Percentiles rank a stretch among this genome's conserved stretches.
phyloP scores from a whole-genome alignment of 64 coral and sea anemone species.

The Dendrophyllia cribrosa region DNA sequence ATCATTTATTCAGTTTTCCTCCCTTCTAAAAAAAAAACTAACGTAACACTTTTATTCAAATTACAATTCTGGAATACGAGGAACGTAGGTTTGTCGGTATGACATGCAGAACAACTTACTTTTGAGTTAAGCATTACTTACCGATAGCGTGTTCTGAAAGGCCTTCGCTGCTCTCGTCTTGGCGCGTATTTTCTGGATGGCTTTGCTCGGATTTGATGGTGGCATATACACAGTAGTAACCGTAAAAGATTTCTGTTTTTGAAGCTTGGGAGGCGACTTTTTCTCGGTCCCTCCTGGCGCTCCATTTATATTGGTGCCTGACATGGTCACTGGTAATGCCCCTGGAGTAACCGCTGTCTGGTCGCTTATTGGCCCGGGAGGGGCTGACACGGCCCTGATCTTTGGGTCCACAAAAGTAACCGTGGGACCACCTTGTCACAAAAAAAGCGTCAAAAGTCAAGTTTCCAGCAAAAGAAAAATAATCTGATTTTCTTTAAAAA shows the following conservation, averaged over 20 bases:
- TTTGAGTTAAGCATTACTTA: conserved; percentile 6
- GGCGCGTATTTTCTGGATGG: conserved; percentile 84
- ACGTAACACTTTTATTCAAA: too few relatives aligned
- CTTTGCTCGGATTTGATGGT: conserved; percentile 76
- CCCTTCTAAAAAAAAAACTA: too few relatives aligned
- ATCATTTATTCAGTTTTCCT: too few relatives aligned
- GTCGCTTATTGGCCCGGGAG: conserved; percentile 13
- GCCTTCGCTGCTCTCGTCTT: conserved; percentile 83
- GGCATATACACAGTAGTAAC: conserved; percentile 83
- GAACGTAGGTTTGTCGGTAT: too few relatives aligned
- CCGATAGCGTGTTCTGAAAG: conserved; percentile 81
- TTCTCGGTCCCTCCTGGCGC: conserved; percentile 49
- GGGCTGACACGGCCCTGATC: conserved; percentile 41
- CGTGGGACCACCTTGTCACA: not conserved
- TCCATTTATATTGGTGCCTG: conserved; percentile 5
- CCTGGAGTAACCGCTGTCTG: conserved; percentile 23
- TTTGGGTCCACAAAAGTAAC: conserved; percentile 26
- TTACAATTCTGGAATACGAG: too few relatives aligned
- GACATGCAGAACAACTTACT: too few relatives aligned
- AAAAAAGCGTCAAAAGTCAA: not conserved
- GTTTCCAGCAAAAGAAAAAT: too few relatives aligned
- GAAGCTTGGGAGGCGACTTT: conserved; percentile 33
- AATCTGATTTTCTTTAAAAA: too few relatives aligned
- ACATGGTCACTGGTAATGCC: not conserved
- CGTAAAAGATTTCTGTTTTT: conserved; percentile 87